Evolutionary conservation across 2,888 invertebrate genomes (phyloP), one percentile per base, ranked within the genome.

Genomic region (Epistrophe grossulariae): DNA sequence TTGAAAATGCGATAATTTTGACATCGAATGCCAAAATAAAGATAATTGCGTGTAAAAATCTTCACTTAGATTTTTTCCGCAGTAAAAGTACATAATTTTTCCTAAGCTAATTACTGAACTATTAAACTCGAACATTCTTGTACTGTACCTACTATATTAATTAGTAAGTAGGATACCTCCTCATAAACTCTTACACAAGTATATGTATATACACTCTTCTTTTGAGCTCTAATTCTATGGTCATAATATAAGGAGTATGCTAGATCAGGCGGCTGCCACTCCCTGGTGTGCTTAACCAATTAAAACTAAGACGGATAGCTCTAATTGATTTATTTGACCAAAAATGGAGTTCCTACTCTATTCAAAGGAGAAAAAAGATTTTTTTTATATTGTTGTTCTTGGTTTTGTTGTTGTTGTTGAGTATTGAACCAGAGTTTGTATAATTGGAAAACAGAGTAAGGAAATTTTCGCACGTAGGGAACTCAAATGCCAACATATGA

Each of bases 401-500:
- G 24, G 1, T 57, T 4, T 59, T 31, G 5, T 59, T 28, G 64
- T 28, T 64, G 15, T 28, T 45, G 24, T 28, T 45, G 43, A 28
- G 11, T n/a, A 64, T 9, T 24, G 19, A 59, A 59, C 40, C 19
- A 28, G 15, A 35, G 38, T 31, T 74, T 73, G 57, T 79, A 40
- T 40, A 83, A 84, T 76, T 84, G 84, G 79, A 79, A 76, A 71
- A 66, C 50, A 76, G 48, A 64, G 15, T 52, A 62, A 57, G 52
- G 52, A 79, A 50, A 84, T 76, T 40, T 62, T 35, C 13, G 62
- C 71, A 59, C 84, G 72, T 62, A 72, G 38, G 66, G 68, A 73
- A 60, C 84, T 72, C 73, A 57, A 84, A 79, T 84, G 57, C 79
- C 79, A 57, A 66, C 79, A 84, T 76, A 79, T 66, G 76, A 76